Evolutionary conservation across 2,113 vertebrate species (phyloP).

Genomic region (Prinia subflava): DNA sequence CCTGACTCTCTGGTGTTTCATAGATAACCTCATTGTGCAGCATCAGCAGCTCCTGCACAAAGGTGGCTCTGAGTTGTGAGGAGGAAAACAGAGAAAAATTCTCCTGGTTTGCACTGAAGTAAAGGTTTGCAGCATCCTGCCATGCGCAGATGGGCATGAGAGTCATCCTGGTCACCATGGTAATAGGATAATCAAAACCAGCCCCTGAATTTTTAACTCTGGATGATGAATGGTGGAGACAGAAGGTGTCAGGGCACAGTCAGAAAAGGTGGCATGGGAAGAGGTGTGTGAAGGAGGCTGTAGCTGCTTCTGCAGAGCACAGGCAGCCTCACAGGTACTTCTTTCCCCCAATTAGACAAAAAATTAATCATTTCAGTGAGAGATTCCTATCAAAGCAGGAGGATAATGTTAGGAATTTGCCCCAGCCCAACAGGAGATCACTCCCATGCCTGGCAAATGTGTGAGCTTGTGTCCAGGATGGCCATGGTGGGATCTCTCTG

Average conservation of each 20-base stretch:
- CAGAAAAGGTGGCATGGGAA: background rate
- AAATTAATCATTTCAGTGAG: background rate
- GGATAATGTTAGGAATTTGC: background rate
- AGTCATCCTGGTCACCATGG: slow-evolving; percentile 50
- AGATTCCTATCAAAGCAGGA: background rate
- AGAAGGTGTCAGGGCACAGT: background rate
- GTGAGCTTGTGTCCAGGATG: background rate
- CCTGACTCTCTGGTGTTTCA: background rate
- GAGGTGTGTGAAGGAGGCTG: background rate
- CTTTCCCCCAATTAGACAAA: background rate
- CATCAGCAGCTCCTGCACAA: background rate
- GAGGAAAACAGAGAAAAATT: background rate
- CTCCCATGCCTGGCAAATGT: background rate
- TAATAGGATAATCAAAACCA: slow-evolving; percentile 46
- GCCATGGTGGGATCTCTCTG: background rate
- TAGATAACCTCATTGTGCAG: background rate
- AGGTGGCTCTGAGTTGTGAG: background rate
- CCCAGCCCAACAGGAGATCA: rapidly evolving
- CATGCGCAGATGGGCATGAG: slow-evolving; percentile 20
- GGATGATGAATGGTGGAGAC: background rate
- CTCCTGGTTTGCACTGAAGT: background rate
- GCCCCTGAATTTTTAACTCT: slow-evolving; percentile 16
- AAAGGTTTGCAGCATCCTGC: background rate
- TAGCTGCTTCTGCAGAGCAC: background rate
- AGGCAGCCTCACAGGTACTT: background rate